Base-by-base conservation (phyloP, 2,888 invertebrate species). In the Steromphala cineraria region DNA sequence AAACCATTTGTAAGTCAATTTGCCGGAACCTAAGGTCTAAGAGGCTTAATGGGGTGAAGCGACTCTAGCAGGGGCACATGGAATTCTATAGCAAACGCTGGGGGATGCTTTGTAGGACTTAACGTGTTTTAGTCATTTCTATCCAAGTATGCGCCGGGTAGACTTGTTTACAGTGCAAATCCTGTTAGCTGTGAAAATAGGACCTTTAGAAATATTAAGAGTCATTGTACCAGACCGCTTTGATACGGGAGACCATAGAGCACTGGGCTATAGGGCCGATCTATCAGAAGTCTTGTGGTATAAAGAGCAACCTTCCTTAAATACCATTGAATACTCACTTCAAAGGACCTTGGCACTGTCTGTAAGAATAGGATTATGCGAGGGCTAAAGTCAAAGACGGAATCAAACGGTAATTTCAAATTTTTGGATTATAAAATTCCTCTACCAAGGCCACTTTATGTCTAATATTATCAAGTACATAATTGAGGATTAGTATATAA, bases 141-240 rank as follows among this genome's bases (percentile, higher is more conserved):
- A 24, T 10, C 24, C 62, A 13, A 15, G 62, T 15, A 62, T 62
- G 24, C 62, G 28, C 0, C 1, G 62, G 24, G 28, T 62, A 21
- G 28, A 28, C 62, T 13, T 62, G 62, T 62, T 62, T 62, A 62
- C 62, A 62, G 28, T 28, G 13, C 62, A 62, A 62, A 62, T 62
- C 62, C 62, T 62, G 62, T 62, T 62, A 62, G 17, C 62, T 62
- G 62, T 62, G 28, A 62, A 62, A 62, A 62, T 62, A 28, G 62
- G 17, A 28, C 28, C 62, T 62, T 62, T 62, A 28, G 62, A 62
- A 62, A 62, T 62, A 62, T 62, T 62, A 62, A 62, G 62, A 62
- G 62, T 28, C 28, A 24, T 62, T 62, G 62, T 62, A 15, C 28
- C 3, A 15, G 28, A 4, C 24, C 24, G 24, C 62, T 62, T 62